Evolutionary conservation across 2,113 vertebrate species (phyloP), one percentile per base, ranked within the genome.

Genomic region (Corvus moneduloides): DNA sequence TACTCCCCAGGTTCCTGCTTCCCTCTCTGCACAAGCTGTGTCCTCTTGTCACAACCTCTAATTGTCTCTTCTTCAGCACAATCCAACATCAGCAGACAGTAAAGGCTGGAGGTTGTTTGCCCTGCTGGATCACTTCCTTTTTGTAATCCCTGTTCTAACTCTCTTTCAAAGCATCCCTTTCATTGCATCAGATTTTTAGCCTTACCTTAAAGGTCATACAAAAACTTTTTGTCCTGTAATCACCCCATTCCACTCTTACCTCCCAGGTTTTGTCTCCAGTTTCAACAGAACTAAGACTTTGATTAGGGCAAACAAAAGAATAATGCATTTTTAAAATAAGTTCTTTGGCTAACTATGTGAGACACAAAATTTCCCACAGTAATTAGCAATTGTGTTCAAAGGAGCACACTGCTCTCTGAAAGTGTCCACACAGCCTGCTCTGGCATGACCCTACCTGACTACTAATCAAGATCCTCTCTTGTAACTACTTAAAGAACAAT

Each of bases 31-130:
- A 55, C 51, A 83, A 89, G 92, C 56, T 92, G 82, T 48, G 63
- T 80, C 52, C 37, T 75, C 82, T 79, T 90, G 85, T 93, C 90
- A 96, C 76, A 94, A 73, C 37, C 48, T 90, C 30, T 93, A 85
- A 93, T 55, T 90, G 76, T 90, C 79, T 93, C 79, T 64, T 92
- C 85, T 87, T 61, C 44, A 63, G 79, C 83, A 49, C 44, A 48
- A 37, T 41, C 90, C 88, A 84, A 72, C 69, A 84, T 35, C 76
- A 96, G 49, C 48, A 66, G 78, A 95, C 93, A 95, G 88, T n/a
- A 89, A 90, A 92, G 76, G 64, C 79, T 75, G 68, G 73, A 92
- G 83, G 85, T 86, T 81, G 83, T 64, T 95, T 96, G 69, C 68
- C 72, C 88, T 95, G 85, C 61, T 90, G 88, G 68, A 93, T 94